phyloP scores from a whole-genome alignment of 2,888 invertebrate genomes.

The Cremastinae sp. region DNA sequence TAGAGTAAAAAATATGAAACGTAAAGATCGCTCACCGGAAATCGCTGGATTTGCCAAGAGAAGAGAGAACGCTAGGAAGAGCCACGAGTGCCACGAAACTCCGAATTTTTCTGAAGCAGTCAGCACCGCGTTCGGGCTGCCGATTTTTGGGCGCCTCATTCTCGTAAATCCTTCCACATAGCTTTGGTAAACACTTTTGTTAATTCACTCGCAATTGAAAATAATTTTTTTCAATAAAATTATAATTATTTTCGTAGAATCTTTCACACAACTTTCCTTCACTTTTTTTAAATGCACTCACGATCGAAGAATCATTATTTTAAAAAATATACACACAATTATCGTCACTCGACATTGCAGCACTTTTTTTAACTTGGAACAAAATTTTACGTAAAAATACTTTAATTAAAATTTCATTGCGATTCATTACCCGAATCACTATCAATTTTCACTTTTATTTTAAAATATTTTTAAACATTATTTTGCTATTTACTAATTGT shows the following conservation, averaged over 20 bases:
- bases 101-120: not conserved
- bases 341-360: too few species aligned
- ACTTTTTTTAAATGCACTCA: not conserved
- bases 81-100: slow-evolving; percentile 7
- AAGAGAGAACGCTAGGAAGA: slow-evolving; percentile 1
- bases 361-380: too few species aligned
- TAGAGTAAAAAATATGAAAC: too few species aligned
- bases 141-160: slow-evolving; percentile 77
- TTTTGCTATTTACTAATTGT: too few species aligned
- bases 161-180: slow-evolving; percentile 73
- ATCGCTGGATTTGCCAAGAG: too few species aligned
- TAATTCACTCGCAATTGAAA: slow-evolving; percentile 41
- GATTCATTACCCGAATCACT: too few species aligned
- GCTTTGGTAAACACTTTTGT: slow-evolving; percentile 70
- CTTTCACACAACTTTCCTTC: not conserved
- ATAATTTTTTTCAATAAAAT: slow-evolving; percentile 48
- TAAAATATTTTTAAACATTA: too few species aligned
- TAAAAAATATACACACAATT: not conserved
- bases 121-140: slow-evolving; percentile 62
- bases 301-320: not conserved
- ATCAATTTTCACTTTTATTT: slow-evolving; percentile 15
- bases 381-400: too few species aligned
- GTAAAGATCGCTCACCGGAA: too few species aligned
- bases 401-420: too few species aligned
- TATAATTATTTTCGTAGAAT: not conserved